These are phyloP conservation scores for Phrynocephalus vlangalii DNA, from an alignment of 2,797 vertebrate species.

Conservation along the genomic window DNA sequence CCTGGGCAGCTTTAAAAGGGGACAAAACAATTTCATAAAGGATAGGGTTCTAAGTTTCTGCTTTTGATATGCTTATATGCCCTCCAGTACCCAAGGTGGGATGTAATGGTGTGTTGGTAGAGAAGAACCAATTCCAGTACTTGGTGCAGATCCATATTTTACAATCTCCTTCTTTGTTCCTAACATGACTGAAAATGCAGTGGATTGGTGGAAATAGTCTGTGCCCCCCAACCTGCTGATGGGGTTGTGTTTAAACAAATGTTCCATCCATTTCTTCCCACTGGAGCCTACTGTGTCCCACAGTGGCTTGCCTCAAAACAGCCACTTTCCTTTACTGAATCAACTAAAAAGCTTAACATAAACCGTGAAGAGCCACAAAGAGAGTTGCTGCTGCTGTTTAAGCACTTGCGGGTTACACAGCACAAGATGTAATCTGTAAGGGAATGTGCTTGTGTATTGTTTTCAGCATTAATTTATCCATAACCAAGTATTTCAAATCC, in stretches of 20 bases:
- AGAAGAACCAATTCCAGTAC: too few relatives aligned
- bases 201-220: not conserved
- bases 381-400: not conserved
- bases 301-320: not conserved
- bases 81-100: too few relatives aligned
- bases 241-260: not conserved
- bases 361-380: not conserved
- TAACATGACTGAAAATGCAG: not conserved
- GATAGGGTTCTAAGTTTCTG: too few relatives aligned
- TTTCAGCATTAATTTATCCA: not conserved
- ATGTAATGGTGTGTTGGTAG: too few relatives aligned
- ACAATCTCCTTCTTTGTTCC: not conserved
- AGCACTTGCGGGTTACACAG: not conserved
- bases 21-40: too few relatives aligned
- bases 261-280: not conserved
- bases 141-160: not conserved
- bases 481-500: not conserved
- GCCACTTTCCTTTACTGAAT: not conserved
- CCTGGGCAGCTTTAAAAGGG: too few relatives aligned
- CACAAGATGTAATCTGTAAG: not conserved
- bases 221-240: not conserved
- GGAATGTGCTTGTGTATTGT: not conserved
- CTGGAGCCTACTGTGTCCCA: not conserved
- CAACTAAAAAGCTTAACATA: not conserved
- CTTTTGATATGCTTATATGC: too few relatives aligned